A percentile compares a stretch with the other conserved stretches of the same genome.
These are phyloP conservation scores for Arvicanthis niloticus DNA, from an alignment of 2,113 vertebrate species.

Conservation along the genomic window DNA sequence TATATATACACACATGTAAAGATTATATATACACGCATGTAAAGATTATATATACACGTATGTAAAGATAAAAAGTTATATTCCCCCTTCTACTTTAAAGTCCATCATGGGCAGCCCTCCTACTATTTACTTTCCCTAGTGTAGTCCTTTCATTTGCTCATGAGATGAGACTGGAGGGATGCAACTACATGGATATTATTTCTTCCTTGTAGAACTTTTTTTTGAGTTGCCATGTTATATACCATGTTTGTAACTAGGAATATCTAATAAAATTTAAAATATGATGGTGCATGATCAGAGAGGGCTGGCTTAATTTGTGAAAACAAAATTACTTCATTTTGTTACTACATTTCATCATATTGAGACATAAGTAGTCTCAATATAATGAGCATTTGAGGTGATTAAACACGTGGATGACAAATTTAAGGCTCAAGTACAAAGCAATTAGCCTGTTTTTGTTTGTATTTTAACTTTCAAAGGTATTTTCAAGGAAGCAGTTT, in stretches of 20 bases:
- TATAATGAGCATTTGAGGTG: neutral
- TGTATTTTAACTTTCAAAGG: conserved; percentile 24
- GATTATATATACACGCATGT: too few species aligned
- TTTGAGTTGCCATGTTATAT: neutral
- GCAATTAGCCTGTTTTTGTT: neutral
- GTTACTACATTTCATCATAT: too few species aligned
- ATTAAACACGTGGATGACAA: conserved; percentile 13
- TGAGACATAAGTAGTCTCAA: neutral
- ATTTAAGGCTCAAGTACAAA: conserved; percentile 11
- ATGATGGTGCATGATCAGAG: neutral
- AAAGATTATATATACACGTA: neutral
- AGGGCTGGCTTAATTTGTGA: neutral
- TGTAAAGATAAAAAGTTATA: neutral
- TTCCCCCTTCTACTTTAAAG: conserved; percentile 27
- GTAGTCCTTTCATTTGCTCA: neutral
- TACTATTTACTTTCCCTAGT: conserved; percentile 11
- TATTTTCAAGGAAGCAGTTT: neutral
- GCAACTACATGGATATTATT: neutral
- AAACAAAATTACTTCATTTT: conserved; percentile 19
- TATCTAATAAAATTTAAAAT: conserved; percentile 1
- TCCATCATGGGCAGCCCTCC: neutral
- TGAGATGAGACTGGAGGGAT: neutral
- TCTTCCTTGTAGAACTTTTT: neutral
- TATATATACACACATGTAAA: too few species aligned
- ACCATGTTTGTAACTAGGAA: conserved; percentile 11